Conservation (phyloP, 2,113 vertebrate genomes). For the Sphaerodactylus townsendi region DNA sequence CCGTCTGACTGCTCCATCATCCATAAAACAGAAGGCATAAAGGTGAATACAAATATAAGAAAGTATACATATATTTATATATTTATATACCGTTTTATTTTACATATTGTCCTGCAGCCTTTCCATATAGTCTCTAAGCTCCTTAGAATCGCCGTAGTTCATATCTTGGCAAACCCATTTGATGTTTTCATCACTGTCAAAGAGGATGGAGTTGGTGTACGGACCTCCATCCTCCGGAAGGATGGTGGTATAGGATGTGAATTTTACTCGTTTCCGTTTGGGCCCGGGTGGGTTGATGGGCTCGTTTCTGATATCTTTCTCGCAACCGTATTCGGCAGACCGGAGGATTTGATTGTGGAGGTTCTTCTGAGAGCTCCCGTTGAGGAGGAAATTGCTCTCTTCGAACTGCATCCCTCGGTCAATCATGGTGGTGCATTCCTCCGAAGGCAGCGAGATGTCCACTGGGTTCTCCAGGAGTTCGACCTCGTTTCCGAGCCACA, state of each 20-base stretch:
- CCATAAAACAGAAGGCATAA: constrained; percentile 84
- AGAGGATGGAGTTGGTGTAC: constrained; percentile 89
- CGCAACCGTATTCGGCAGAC: constrained; percentile 82
- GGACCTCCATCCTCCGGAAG: constrained; percentile 88
- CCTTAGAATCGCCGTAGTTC: constrained; percentile 88
- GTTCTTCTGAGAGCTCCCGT: constrained; percentile 85
- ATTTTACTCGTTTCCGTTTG: constrained; percentile 95
- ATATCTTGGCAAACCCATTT: constrained; percentile 98
- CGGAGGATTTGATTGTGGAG: constrained; percentile 86
- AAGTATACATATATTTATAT: constrained; percentile 42
- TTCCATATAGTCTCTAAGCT: constrained; percentile 96
- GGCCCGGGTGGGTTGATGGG: constrained; percentile 82
- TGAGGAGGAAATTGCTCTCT: constrained; percentile 94
- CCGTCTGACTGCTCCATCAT: constrained; percentile 68
- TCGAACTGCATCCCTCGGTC: constrained; percentile 88
- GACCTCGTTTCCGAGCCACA: constrained; percentile 93
- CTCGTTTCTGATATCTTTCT: constrained; percentile 83
- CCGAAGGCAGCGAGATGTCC: constrained; percentile 79
- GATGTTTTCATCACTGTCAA: constrained; percentile 92
- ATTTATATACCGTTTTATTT: constrained; percentile 40
- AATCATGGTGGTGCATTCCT: constrained; percentile 88
- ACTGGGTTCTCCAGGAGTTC: constrained; percentile 87
- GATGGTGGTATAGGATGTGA: constrained; percentile 95
- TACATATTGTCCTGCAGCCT: constrained; percentile 97
- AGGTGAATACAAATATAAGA: constrained; percentile 82